phyloP scores from a whole-genome alignment of 2,888 invertebrate genomes.

The Graphium colonna region DNA sequence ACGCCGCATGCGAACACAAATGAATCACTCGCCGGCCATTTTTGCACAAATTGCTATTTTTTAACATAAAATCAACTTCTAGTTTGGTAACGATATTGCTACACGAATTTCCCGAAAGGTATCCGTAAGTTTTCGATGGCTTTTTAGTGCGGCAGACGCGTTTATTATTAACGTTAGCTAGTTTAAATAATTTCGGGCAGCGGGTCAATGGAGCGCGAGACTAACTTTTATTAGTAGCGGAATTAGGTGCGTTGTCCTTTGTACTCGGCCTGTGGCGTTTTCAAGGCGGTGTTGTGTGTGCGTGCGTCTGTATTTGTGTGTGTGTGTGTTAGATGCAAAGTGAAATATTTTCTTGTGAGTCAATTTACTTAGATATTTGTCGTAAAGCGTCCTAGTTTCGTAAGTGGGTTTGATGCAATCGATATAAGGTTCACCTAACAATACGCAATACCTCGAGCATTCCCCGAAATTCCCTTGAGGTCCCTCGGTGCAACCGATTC shows the following conservation, averaged over 20 bases:
- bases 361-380: slow-evolving; percentile 1
- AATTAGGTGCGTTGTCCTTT: not conserved
- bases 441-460: not conserved
- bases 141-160: not conserved
- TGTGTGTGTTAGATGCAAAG: slow-evolving; percentile 3
- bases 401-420: not conserved
- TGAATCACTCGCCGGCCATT: too few relatives aligned
- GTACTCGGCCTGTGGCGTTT: not conserved
- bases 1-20: not conserved
- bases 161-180: not conserved
- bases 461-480: slow-evolving; percentile 5
- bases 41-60: not conserved
- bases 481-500: not conserved
- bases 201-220: not conserved
- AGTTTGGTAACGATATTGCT: not conserved
- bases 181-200: not conserved
- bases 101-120: too few relatives aligned
- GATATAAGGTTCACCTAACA: not conserved
- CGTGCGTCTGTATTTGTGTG: not conserved
- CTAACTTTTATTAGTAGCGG: too few relatives aligned
- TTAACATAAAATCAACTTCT: not conserved
- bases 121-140: not conserved
- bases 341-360: slow-evolving; percentile 20
- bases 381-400: not conserved
- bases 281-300: not conserved